A percentile compares a stretch with the other conserved stretches of the same genome.
These are phyloP conservation scores for Lophotis ruficrista DNA, from an alignment of 2,113 vertebrate genomes.

Conservation along the genomic window DNA sequence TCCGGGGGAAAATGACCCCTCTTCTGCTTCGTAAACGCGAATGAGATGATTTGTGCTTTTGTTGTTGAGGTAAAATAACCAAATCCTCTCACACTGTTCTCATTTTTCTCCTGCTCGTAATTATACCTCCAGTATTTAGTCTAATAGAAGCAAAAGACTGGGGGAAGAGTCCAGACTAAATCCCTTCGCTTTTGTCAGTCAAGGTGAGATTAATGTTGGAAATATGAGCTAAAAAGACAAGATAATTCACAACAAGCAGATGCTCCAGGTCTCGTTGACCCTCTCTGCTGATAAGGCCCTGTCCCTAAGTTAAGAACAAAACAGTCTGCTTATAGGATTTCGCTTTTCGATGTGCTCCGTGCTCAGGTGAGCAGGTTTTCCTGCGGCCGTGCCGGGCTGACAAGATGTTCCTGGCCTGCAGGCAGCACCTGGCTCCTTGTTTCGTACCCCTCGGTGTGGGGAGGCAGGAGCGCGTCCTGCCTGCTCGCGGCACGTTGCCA, in stretches of 20 bases:
- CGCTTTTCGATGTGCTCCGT: rapidly evolving
- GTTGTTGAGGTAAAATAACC: background rate
- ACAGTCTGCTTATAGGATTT: background rate
- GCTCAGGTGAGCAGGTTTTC: background rate
- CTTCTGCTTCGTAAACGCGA: background rate
- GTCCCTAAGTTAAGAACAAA: background rate
- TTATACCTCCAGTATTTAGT: background rate
- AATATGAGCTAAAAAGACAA: background rate
- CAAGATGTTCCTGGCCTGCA: rapidly evolving
- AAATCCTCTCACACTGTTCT: background rate
- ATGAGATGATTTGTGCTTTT: background rate
- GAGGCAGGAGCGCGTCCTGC: background rate
- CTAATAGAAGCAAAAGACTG: background rate
- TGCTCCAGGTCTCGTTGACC: background rate
- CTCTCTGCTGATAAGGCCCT: background rate
- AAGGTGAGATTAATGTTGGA: background rate
- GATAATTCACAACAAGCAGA: background rate
- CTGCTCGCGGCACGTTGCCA: rapidly evolving
- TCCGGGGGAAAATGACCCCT: rapidly evolving
- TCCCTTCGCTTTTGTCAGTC: background rate
- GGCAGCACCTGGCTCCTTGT: background rate
- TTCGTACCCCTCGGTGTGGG: rapidly evolving
- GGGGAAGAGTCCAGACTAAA: background rate
- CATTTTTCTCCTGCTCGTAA: background rate
- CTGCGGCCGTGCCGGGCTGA: background rate